Conservation (phyloP, 1,140 invertebrate genomes). For the Bombyx mori region DNA sequence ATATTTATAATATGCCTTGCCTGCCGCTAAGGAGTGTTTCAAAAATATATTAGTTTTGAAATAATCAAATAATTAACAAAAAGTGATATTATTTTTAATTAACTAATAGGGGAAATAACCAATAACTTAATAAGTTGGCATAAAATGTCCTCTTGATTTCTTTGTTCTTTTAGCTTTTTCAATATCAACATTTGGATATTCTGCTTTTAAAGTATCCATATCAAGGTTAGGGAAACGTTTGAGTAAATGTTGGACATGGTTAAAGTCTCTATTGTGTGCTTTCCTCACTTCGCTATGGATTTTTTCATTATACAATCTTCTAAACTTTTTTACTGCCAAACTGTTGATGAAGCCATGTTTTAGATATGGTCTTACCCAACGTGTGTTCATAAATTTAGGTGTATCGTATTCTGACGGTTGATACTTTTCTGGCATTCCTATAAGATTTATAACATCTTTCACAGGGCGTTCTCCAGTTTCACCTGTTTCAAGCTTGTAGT, state of each 20-base stretch:
- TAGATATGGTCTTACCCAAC: slow-evolving; percentile 71
- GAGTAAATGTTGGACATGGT: slow-evolving; percentile 78
- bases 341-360: slow-evolving; percentile 72
- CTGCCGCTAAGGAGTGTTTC: background rate
- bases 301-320: slow-evolving; percentile 77
- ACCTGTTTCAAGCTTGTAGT: slow-evolving; percentile 92
- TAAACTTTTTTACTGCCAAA: slow-evolving; percentile 76
- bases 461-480: slow-evolving; percentile 82
- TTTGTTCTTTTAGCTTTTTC: slow-evolving; percentile 73
- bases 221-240: slow-evolving; percentile 84
- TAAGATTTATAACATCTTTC: slow-evolving; percentile 69
- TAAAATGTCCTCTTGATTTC: slow-evolving; percentile 75
- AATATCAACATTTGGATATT: slow-evolving; percentile 85
- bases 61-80: background rate
- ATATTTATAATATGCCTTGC: background rate
- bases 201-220: slow-evolving; percentile 77
- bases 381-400: slow-evolving; percentile 72
- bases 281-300: slow-evolving; percentile 71
- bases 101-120: background rate
- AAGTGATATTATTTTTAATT: background rate
- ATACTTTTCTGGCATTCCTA: slow-evolving; percentile 74
- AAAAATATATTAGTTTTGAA: background rate
- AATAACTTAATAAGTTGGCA: slow-evolving; percentile 58
- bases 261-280: slow-evolving; percentile 72
- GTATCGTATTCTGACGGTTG: slow-evolving; percentile 38